Percentiles rank a stretch among this genome's conserved stretches.
phyloP scores from a whole-genome alignment of 2,113 vertebrate species.

The Pogonocichla stellata region DNA sequence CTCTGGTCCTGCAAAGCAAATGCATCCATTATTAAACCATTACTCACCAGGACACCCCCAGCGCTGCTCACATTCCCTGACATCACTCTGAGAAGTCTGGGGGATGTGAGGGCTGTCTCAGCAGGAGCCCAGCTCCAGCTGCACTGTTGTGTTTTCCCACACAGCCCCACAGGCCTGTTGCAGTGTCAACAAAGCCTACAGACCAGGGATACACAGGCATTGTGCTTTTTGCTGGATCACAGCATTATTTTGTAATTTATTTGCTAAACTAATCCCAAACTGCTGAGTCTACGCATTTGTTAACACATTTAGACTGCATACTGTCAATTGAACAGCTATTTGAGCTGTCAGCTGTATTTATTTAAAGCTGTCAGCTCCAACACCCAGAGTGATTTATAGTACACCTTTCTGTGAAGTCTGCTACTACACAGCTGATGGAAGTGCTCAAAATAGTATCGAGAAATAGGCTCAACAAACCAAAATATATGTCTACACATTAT shows the following conservation, averaged over 20 bases:
- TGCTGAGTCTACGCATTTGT: conserved; percentile 38
- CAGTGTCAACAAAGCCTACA: neutral
- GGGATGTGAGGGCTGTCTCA: neutral
- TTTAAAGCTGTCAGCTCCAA: conserved; percentile 59
- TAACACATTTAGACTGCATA: conserved; percentile 38
- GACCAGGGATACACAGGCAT: neutral
- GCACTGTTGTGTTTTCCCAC: neutral
- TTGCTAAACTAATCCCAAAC: conserved; percentile 49
- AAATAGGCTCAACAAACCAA: neutral
- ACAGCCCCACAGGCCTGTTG: neutral
- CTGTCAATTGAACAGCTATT: conserved; percentile 51
- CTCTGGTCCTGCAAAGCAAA: neutral
- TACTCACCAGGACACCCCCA: neutral
- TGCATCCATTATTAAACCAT: neutral
- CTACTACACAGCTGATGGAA: neutral
- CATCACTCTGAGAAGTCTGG: neutral
- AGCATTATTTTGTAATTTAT: conserved; percentile 23
- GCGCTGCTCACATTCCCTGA: neutral
- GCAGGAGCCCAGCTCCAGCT: neutral
- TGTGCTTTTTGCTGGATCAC: conserved; percentile 42
- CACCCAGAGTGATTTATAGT: conserved; percentile 39
- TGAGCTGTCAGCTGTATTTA: conserved; percentile 62
- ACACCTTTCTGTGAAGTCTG: conserved; percentile 43
- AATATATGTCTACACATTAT: neutral
- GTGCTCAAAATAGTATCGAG: conserved; percentile 5